Percentiles rank a stretch among this genome's conserved stretches.
These are phyloP conservation scores for Meiosimyza decipiens DNA, from an alignment of 2,888 invertebrate genomes.

Conservation along the genomic window DNA sequence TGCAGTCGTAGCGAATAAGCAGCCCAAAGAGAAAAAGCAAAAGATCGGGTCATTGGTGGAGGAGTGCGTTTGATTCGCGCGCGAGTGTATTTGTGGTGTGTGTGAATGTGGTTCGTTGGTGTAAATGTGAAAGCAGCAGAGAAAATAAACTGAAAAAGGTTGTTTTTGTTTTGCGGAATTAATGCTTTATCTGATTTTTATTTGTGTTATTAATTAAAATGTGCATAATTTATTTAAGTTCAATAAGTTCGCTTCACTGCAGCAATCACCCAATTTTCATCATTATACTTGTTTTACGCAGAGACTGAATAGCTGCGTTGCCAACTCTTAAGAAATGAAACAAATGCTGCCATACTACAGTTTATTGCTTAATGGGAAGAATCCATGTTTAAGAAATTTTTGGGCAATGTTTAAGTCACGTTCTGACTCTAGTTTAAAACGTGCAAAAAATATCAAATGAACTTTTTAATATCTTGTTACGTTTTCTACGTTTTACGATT, in stretches of 20 bases:
- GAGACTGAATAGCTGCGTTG: background rate
- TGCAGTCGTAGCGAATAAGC: no score
- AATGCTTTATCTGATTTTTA: background rate
- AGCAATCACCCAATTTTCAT: background rate
- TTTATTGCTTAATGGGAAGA: background rate
- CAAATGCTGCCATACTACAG: background rate
- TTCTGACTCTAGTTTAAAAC: no score
- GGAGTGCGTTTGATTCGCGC: background rate
- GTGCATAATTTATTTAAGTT: conserved; percentile 11
- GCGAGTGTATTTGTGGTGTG: conserved; percentile 1
- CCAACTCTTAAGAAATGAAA: background rate
- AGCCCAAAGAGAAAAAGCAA: background rate
- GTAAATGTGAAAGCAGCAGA: conserved; percentile 1
- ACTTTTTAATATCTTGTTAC: no score
- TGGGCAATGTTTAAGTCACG: no score
- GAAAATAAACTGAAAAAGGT: conserved; percentile 12
- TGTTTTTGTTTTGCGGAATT: conserved; percentile 5
- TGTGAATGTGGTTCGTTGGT: background rate
- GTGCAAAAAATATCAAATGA: no score
- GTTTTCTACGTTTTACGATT: no score
- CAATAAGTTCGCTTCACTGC: background rate
- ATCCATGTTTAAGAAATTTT: background rate
- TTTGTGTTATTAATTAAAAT: conserved; percentile 19
- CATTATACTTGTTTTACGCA: background rate
- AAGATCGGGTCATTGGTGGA: background rate